Evolutionary conservation across 35 echinoderm and acorn worm genomes (phyloP).

Genomic region (Diadema setosum): DNA sequence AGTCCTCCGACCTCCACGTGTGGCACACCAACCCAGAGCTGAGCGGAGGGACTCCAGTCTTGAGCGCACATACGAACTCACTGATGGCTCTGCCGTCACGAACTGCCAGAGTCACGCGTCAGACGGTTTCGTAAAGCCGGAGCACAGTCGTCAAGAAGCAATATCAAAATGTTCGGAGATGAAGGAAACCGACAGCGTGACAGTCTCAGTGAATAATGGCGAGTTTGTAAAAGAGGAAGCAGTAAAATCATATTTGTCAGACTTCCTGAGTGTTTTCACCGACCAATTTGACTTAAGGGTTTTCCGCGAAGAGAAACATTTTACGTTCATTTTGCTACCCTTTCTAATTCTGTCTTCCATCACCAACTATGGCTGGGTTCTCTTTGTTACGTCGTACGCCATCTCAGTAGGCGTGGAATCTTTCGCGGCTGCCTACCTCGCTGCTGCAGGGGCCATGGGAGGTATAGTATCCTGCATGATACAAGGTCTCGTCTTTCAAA

Average conservation of each 20-base stretch:
- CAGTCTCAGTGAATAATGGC: background rate
- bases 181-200: background rate
- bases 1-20: background rate
- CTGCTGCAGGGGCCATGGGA: background rate
- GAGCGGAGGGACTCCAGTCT: too few relatives aligned
- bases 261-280: background rate
- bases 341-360: background rate
- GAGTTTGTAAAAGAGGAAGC: background rate
- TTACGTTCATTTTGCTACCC: background rate
- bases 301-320: background rate
- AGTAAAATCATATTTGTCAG: background rate
- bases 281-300: background rate
- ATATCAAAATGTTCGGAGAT: background rate
- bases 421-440: background rate
- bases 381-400: background rate
- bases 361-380: background rate
- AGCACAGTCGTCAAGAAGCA: background rate
- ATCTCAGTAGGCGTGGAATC: background rate
- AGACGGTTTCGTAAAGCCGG: too few relatives aligned
- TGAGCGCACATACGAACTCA: too few relatives aligned
- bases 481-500: background rate
- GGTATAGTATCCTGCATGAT: background rate
- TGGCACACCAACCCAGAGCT: too few relatives aligned
- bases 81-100: too few relatives aligned
- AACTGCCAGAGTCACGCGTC: too few relatives aligned